Base-by-base conservation (phyloP, 2,797 vertebrate species). In the Tolypeutes matacus region DNA sequence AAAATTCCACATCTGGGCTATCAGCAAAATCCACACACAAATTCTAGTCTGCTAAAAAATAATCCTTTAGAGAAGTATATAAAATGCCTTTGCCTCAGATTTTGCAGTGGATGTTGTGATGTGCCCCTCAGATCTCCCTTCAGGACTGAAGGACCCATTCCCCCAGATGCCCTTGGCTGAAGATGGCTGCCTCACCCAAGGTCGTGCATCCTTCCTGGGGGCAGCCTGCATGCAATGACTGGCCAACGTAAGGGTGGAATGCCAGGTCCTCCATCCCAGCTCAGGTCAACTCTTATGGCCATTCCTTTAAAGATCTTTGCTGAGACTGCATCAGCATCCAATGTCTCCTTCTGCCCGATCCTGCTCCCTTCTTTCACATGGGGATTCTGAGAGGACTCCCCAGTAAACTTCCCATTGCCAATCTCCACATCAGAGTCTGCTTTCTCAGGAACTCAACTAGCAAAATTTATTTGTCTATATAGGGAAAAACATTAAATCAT, bases 401-500 rank as follows among this genome's bases (percentile, higher is more conserved):
- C 15, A 83, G 5, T 75, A 86, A 86, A 78, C 75, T 80, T 78
- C n/a, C 34, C 81, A 95, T 72, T 72, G 36, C 42, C 81, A 87
- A 53, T 90, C 65, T 76, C 85, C 29, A 62, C 31, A 70, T 80
- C 11, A 34, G 42, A 78, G 49, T 88, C 36, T 46, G 12, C 51
- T 75, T 39, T 93, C 65, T 91, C 13, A 80, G 81, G 85, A 70
- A 87, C 36, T 18, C 72, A 86, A 39, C 36, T 36, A 58, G 39
- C 62, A 87, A 84, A 75, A 84, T 0, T 15, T 31, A 86, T 23
- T 62, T 64, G 31, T 80, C 51, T 78, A 60, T 80, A 80, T 83
- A 69, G 67, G 53, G n/a, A 84, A 91, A 94, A 93, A n/a, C 9
- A 86, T 34, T 83, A 42, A 36, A 85, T 72, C 62, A 56, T 64